phyloP scores from a whole-genome alignment of 37 sponge, comb jelly and placozoan species.

The Aplysina aerophoba region DNA sequence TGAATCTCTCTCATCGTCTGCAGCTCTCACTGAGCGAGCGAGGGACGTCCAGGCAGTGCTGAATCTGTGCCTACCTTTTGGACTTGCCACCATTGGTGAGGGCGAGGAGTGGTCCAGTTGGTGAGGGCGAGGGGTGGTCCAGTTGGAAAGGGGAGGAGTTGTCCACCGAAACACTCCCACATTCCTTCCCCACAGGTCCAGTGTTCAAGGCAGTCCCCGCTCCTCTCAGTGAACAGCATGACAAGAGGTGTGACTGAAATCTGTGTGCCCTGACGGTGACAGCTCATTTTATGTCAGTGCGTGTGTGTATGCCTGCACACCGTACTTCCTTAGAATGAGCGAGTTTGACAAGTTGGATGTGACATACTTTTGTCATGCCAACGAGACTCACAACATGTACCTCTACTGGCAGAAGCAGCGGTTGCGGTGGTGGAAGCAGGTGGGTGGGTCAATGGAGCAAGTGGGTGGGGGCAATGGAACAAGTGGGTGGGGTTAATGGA shows the following conservation, averaged over 20 bases:
- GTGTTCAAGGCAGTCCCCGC: no score
- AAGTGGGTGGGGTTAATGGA: background rate
- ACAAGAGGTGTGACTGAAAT: no score
- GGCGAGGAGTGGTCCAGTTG: background rate
- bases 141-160: background rate
- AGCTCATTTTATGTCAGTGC: no score
- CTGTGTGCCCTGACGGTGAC: no score
- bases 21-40: background rate
- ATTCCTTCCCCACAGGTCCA: no score
- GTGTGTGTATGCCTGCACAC: no score
- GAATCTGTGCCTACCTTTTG: slow-evolving; percentile 6
- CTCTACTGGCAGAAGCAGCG: slow-evolving; percentile 59
- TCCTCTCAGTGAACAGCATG: no score
- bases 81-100: background rate
- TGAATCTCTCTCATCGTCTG: background rate
- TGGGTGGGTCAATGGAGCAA: no score
- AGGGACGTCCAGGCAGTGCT: background rate
- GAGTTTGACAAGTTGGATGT: slow-evolving; percentile 36
- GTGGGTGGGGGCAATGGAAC: background rate
- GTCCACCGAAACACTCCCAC: no score
- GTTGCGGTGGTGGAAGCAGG: slow-evolving; percentile 68
- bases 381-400: slow-evolving; percentile 31
- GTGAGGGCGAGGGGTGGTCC: background rate
- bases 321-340: background rate
- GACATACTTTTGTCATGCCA: slow-evolving; percentile 35